Percentiles rank a stretch among this genome's conserved stretches.
These are phyloP conservation scores for Serranochromis macrocephalus DNA, from an alignment of 2,113 vertebrate genomes.

Conservation along the genomic window DNA sequence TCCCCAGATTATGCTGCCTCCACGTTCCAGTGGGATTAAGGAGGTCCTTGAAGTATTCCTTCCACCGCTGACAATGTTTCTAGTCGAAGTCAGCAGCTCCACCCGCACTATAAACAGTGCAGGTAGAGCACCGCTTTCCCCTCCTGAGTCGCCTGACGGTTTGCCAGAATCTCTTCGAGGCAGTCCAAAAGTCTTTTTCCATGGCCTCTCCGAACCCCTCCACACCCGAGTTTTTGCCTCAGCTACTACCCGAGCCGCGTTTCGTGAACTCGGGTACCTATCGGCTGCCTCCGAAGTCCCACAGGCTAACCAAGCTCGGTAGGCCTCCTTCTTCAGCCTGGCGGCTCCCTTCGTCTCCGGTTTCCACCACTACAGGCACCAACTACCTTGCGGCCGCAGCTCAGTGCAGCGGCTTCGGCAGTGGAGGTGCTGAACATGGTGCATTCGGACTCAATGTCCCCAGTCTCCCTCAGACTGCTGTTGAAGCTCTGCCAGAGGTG, in stretches of 20 bases:
- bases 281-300: neutral
- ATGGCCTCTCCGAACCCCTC: neutral
- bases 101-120: neutral
- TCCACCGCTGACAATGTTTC: neutral
- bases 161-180: neutral
- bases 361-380: neutral
- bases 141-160: rapidly evolving
- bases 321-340: neutral
- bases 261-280: rapidly evolving
- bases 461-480: neutral
- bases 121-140: neutral
- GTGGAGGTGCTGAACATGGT: neutral
- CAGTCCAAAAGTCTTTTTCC: neutral
- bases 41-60: neutral
- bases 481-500: neutral
- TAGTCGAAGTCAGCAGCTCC: neutral
- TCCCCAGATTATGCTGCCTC: neutral
- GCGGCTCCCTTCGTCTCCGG: neutral
- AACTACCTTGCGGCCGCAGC: rapidly evolving
- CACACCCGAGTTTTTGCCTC: neutral
- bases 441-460: neutral
- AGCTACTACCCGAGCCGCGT: neutral
- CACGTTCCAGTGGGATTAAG: neutral
- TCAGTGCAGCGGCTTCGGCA: neutral
- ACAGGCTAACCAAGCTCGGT: neutral